These are phyloP conservation scores for Teleogryllus occipitalis DNA, from an alignment of 1,140 invertebrate species.

Conservation along the genomic window DNA sequence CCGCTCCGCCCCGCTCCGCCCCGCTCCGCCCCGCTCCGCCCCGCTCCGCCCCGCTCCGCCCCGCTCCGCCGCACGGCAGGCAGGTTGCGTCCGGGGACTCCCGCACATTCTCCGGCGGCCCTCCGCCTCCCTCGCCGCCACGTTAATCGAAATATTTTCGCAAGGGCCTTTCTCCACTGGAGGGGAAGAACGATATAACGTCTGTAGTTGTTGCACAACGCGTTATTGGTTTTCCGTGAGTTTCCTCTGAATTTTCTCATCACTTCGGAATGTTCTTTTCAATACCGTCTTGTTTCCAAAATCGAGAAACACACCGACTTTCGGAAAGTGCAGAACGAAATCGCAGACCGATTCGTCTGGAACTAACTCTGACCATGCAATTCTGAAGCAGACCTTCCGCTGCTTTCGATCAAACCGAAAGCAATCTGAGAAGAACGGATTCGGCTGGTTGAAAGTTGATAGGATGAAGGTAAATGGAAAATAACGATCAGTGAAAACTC, in stretches of 20 bases:
- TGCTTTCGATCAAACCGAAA: no score
- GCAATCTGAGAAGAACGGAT: no score
- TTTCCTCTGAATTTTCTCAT: background rate
- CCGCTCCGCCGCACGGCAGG: no score
- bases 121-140: background rate
- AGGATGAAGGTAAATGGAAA: no score
- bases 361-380: background rate
- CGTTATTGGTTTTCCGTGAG: background rate
- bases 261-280: background rate
- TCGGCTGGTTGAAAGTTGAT: no score
- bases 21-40: no score
- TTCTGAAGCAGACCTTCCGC: background rate
- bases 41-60: no score
- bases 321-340: background rate
- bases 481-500: no score
- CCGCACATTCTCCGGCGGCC: background rate
- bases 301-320: background rate
- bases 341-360: background rate
- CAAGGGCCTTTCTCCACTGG: background rate
- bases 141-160: conserved; percentile 1
- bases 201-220: background rate
- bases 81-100: no score
- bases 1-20: no score
- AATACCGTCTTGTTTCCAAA: background rate
- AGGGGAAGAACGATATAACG: background rate